Percentiles rank a stretch among this genome's conserved stretches.
Evolutionary conservation across 1,140 invertebrate genomes (phyloP).

Genomic region (Hestina assimilis): DNA sequence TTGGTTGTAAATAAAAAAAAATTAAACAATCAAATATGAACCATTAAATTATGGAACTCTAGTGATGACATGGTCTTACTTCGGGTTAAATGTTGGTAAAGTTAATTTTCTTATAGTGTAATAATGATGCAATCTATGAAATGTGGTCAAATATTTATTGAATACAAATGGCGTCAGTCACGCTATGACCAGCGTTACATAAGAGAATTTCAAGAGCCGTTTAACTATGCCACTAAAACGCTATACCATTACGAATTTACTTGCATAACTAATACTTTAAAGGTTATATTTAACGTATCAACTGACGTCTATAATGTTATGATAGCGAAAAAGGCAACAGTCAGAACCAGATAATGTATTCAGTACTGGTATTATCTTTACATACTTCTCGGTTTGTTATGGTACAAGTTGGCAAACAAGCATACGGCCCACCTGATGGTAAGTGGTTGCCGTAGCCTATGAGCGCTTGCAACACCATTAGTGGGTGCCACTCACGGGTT

Average conservation of each 20-base stretch:
- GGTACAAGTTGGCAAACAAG: too few relatives aligned
- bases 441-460: too few relatives aligned
- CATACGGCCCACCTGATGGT: too few relatives aligned
- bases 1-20: too few relatives aligned
- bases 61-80: too few relatives aligned
- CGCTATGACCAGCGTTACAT: conserved; percentile 24
- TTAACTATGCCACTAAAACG: conserved; percentile 2
- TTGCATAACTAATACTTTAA: conserved; percentile 20
- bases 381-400: too few relatives aligned
- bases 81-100: neutral
- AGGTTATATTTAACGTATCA: conserved; percentile 15
- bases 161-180: conserved; percentile 24
- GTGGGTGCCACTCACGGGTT: too few relatives aligned
- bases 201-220: conserved; percentile 14
- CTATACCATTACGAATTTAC: conserved; percentile 17
- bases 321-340: neutral
- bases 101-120: conserved; percentile 9
- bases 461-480: too few relatives aligned
- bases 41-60: too few relatives aligned
- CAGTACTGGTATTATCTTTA: too few relatives aligned
- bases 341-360: too few relatives aligned
- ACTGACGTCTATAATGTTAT: neutral
- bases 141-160: conserved; percentile 26
- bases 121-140: conserved; percentile 26
- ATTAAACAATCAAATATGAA: too few relatives aligned